Evolutionary conservation across 2,113 vertebrate species (phyloP), one percentile per base, ranked within the genome.

Genomic region (Percopsis transmontana): DNA sequence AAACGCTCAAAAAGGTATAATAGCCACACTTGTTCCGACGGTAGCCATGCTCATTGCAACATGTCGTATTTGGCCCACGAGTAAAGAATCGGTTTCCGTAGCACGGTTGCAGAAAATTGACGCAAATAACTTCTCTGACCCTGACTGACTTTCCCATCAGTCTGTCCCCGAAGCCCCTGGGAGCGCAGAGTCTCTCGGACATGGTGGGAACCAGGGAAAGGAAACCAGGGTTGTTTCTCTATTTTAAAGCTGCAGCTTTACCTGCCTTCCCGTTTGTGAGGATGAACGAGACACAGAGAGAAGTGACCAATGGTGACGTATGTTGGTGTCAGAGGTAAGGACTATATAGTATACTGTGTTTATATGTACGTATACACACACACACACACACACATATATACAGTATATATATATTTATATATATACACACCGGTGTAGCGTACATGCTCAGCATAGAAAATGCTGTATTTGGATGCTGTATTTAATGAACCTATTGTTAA

Each of bases 231-330:
- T 14, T 14, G 48, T 42, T 63, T 57, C 14, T 33, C 18, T 9
- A 48, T 82, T 55, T 66, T 82, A 2, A 60, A 75, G 2, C 84
- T 91, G 1, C 89, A 90, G 68, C 77, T 91, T 24, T 91, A 88
- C 23, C 73, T 92, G 42, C 91, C 89, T 20, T 77, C 66, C 68
- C 1, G 21, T 48, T 16, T 76, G 64, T 52, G 72, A 89, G 1
- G 79, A 84, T n/a, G 66, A 82, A 54, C 56, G 0, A 0, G 0
- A 0, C 42, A 0, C 45, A 68, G 5, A 18, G 41, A 0, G 55
- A 70, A 10, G 72, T 59, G 16, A 56, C 44, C 19, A 66, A 68
- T 81, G 78, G 54, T 0, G 44, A 27, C 21, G n/a, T 6, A 3
- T 8, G 42, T 18, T 53, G 61, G 5, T 38, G 44, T 72, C 69